Evolutionary conservation across 92 coral and sea anemone species (phyloP).

Genomic region (Pocillopora meandrina): DNA sequence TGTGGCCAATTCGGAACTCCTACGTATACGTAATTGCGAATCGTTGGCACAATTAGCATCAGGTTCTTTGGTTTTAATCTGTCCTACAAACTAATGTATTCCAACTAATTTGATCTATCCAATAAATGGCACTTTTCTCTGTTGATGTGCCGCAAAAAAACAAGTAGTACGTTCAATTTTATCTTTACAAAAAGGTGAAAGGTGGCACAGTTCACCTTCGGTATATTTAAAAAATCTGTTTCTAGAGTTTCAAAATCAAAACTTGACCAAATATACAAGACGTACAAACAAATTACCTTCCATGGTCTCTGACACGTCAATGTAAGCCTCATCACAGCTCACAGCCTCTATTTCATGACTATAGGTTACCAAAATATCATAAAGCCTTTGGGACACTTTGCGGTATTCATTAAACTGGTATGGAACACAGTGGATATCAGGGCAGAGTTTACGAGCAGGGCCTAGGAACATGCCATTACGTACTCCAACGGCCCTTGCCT

Average conservation of each 20-base stretch:
- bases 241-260: neutral
- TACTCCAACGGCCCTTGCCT: conserved; percentile 87
- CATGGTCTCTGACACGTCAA: conserved; percentile 77
- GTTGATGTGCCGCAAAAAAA: too few relatives aligned
- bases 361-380: conserved; percentile 83
- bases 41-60: too few relatives aligned
- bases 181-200: too few relatives aligned
- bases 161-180: too few relatives aligned
- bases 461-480: conserved; percentile 96
- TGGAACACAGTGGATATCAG: conserved; percentile 87
- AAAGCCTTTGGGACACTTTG: conserved; percentile 85
- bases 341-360: conserved; percentile 97
- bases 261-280: neutral
- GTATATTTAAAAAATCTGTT: too few relatives aligned
- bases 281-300: conserved; percentile 50
- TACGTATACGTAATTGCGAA: too few relatives aligned
- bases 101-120: too few relatives aligned
- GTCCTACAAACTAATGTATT: too few relatives aligned
- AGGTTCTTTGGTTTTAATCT: too few relatives aligned
- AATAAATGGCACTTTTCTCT: too few relatives aligned
- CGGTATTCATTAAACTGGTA: conserved; percentile 90
- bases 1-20: too few relatives aligned
- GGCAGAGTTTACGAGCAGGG: conserved; percentile 88
- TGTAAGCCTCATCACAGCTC: conserved; percentile 96
- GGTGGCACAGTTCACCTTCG: too few relatives aligned